Conservation (phyloP, 2,888 invertebrate species). For the Machimus rusticus region DNA sequence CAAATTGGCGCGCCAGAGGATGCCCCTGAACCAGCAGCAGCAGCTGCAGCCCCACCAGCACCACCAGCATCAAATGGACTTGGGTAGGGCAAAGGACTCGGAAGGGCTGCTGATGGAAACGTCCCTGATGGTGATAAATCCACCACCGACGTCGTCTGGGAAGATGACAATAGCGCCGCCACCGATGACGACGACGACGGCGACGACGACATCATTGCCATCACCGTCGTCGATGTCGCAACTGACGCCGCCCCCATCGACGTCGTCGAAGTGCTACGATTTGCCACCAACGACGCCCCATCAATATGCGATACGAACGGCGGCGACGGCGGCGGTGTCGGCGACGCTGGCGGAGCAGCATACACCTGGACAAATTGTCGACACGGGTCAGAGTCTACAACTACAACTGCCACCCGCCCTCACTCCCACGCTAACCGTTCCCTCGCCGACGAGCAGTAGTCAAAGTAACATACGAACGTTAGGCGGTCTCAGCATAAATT, state of each 20-base stretch:
- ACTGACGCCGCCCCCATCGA: conserved; percentile 41
- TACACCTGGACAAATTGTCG: conserved; percentile 44
- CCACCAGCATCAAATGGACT: conserved; percentile 48
- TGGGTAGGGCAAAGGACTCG: conserved; percentile 38
- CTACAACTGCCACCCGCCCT: conserved; percentile 52
- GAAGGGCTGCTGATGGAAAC: conserved; percentile 56
- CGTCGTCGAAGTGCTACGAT: conserved; percentile 51
- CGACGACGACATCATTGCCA: neutral
- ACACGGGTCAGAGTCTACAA: conserved; percentile 46
- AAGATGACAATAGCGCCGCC: conserved; percentile 37
- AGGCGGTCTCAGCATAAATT: conserved; percentile 53
- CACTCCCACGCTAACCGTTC: conserved; percentile 49
- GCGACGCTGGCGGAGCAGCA: neutral
- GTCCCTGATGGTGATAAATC: conserved; percentile 57
- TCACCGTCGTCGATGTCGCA: conserved; percentile 48
- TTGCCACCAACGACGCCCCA: conserved; percentile 57
- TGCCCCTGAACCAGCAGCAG: conserved; percentile 58
- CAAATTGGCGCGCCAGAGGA: conserved; percentile 59
- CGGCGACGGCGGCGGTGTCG: neutral
- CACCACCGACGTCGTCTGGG: conserved; percentile 48
- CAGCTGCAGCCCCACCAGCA: conserved; percentile 53
- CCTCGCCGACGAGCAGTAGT: conserved; percentile 15
- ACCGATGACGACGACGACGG: neutral
- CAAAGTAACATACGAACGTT: conserved; percentile 47
- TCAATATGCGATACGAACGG: conserved; percentile 20